phyloP scores from a whole-genome alignment of 2,797 vertebrate genomes.

The Cyprinella venusta region DNA sequence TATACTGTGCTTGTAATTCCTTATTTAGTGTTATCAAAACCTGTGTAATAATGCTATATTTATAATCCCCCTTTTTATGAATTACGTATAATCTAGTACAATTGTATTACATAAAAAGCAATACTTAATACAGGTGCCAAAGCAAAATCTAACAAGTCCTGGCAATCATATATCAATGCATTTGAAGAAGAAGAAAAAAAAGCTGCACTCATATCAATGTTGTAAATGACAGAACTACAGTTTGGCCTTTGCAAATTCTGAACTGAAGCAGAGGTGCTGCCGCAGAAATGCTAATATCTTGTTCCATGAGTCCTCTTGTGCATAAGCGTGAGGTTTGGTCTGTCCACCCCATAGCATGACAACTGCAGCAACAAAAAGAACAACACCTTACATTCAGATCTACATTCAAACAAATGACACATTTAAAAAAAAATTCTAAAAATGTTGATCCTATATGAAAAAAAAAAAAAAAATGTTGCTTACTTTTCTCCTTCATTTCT shows the following conservation, averaged over 20 bases:
- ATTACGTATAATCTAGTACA: neutral
- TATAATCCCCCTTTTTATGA: neutral
- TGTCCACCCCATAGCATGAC: conserved; percentile 79
- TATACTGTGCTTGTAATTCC: neutral
- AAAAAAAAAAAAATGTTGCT: conserved; percentile 1
- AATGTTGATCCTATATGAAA: neutral
- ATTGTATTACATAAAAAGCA: neutral
- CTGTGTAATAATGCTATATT: neutral
- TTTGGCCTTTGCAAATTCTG: conserved; percentile 44
- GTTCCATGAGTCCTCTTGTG: conserved; percentile 86
- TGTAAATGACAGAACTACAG: conserved; percentile 54
- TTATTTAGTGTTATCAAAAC: neutral
- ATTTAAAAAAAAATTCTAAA: neutral
- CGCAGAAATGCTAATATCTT: conserved; percentile 82
- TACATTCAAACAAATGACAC: neutral
- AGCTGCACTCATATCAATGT: neutral
- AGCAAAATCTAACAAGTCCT: neutral
- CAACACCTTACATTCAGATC: neutral
- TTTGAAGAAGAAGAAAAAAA: neutral
- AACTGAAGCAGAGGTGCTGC: conserved; percentile 64
- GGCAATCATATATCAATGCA: neutral
- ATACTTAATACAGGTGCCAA: neutral
- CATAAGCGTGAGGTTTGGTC: conserved; percentile 80
- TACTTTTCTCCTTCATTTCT: conserved; percentile 46
- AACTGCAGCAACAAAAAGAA: conserved; percentile 66